These are phyloP conservation scores for Exocentrus adspersus DNA, from an alignment of 2,888 invertebrate species.

Conservation along the genomic window DNA sequence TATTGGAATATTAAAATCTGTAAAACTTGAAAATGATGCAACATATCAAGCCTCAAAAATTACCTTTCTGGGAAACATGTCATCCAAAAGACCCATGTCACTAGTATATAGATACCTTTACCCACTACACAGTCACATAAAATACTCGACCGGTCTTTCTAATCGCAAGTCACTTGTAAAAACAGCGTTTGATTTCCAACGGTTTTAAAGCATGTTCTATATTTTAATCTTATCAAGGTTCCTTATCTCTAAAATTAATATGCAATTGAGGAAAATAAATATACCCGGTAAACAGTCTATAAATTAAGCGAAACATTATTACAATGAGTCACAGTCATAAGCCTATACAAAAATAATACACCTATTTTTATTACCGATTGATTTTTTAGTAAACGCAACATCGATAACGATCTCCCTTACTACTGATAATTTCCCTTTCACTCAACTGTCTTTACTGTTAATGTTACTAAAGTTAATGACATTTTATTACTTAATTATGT, in stretches of 20 bases:
- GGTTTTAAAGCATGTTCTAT: not conserved
- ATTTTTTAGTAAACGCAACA: too few species aligned
- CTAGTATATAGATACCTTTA: too few species aligned
- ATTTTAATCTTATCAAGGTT: conserved; percentile 10
- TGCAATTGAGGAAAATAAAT: conserved; percentile 5
- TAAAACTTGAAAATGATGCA: not conserved
- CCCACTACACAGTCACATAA: too few species aligned
- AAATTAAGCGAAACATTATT: too few species aligned
- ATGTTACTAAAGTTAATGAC: too few species aligned
- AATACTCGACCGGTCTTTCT: too few species aligned
- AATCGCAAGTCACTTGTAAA: too few species aligned
- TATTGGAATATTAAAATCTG: too few species aligned
- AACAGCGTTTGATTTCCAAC: not conserved
- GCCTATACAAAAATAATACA: not conserved
- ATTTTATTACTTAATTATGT: too few species aligned
- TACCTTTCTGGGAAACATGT: conserved; percentile 37
- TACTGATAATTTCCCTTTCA: too few species aligned
- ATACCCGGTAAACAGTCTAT: not conserved
- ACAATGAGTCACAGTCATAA: not conserved
- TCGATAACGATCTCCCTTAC: too few species aligned
- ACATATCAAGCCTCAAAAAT: not conserved
- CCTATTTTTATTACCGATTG: not conserved
- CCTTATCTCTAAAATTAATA: conserved; percentile 6
- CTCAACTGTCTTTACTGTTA: too few species aligned
- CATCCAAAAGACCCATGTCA: conserved; percentile 32